Evolutionary conservation across 2,888 invertebrate genomes (phyloP), one percentile per base, ranked within the genome.

Genomic region (Seira ritae): DNA sequence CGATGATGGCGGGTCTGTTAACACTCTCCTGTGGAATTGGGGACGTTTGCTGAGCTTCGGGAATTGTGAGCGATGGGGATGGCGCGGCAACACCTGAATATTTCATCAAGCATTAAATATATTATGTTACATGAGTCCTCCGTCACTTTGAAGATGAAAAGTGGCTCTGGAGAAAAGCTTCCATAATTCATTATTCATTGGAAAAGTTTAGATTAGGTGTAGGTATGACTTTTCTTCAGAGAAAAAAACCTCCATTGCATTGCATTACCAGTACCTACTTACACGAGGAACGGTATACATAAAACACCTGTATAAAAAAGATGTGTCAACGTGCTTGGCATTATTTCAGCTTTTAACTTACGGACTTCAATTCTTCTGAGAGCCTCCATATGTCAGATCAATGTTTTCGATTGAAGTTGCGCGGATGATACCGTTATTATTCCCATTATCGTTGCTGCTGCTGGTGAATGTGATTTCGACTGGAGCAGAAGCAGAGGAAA

Each of bases 381-480:
- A 78, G 55, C 78, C 72, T 3, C 77, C 85, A 55, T 85, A 86
- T n/a, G 87, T 86, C 60, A 88, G 71, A 62, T 87, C 87, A 10
- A 84, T 74, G 23, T 31, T 76, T 20, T 80, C 67, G 22, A 46
- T 12, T 69, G 78, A 31, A 12, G 19, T 72, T 1, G 37, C 19
- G 24, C 66, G 67, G 37, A 42, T 15, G 31, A 22, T 17, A n/a
- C 65, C 65, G 20, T 69, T 65, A 67, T 42, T 73, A 8, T 60
- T 60, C 23, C 17, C 67, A 12, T 24, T 24, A 1, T 74, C 75
- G 23, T 62, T 70, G n/a, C n/a, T 10, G 8, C 62, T 62, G 62
- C n/a, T n/a, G 62, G n/a, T 62, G 62, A 17, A 10, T 17, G n/a
- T n/a, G n/a, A n/a, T n/a, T 15, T 17, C 67, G 31, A 55, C 12